Conservation (phyloP, 2,888 invertebrate species). For the Morpho helenor region DNA sequence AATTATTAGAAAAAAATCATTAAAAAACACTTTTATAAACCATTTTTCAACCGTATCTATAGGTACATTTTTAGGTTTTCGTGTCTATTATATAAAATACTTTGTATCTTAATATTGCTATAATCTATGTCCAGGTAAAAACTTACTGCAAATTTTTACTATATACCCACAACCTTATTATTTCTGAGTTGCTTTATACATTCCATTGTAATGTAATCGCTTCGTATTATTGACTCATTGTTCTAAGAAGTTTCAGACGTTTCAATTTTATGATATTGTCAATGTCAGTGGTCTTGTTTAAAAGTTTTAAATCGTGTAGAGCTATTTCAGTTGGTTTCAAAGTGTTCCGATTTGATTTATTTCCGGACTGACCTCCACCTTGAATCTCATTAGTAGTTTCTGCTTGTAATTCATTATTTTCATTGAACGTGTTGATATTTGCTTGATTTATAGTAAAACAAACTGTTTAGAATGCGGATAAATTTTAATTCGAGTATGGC, state of each 20-base stretch:
- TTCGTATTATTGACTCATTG: conserved; percentile 2
- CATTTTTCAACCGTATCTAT: no score
- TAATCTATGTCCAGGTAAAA: no score
- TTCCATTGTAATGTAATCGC: conserved; percentile 4
- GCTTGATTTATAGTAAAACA: no score
- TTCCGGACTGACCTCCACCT: conserved; percentile 25
- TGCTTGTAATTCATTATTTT: conserved; percentile 31
- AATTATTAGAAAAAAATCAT: no score
- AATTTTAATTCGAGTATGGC: no score
- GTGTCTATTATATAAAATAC: no score
- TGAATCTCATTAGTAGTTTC: conserved; percentile 17
- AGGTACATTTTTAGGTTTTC: no score
- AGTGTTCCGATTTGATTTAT: conserved; percentile 7
- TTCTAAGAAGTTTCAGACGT: conserved; percentile 1
- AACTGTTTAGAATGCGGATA: no score
- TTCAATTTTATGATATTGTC: background rate
- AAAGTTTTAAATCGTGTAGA: conserved; percentile 2
- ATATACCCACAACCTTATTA: background rate
- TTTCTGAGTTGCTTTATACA: background rate
- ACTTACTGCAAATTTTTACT: no score
- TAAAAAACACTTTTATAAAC: no score
- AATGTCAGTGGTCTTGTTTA: background rate
- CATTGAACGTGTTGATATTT: no score
- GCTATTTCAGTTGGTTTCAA: conserved; percentile 4
- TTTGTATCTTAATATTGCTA: no score